These are phyloP conservation scores for Atherinomorus stipes DNA, from an alignment of 2,113 vertebrate species.

Conservation along the genomic window DNA sequence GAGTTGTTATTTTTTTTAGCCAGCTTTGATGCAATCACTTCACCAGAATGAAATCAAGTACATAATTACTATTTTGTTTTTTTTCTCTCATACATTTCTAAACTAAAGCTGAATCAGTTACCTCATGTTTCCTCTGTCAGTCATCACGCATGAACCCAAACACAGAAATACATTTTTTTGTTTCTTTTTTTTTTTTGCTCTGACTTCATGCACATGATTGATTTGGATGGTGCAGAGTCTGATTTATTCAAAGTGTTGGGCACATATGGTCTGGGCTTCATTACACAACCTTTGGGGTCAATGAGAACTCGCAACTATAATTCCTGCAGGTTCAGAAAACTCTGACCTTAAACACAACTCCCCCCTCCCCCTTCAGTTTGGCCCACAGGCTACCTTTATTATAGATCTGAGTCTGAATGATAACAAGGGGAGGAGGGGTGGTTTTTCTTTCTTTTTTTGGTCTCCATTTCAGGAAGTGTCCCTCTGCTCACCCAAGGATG, in stretches of 20 bases:
- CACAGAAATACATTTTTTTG: no score
- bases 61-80: not conserved
- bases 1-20: not conserved
- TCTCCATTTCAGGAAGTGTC: conserved; percentile 46
- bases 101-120: not conserved
- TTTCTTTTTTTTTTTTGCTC: conserved; percentile 14
- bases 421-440: conserved; percentile 35
- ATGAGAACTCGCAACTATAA: conserved; percentile 57
- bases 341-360: conserved; percentile 35
- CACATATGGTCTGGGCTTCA: conserved; percentile 68
- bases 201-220: conserved; percentile 35
- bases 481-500: conserved; percentile 52
- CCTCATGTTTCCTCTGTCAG: not conserved
- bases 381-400: conserved; percentile 44
- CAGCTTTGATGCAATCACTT: not conserved
- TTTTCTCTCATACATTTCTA: not conserved
- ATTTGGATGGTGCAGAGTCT: conserved; percentile 38
- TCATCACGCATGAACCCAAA: not conserved
- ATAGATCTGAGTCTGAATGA: conserved; percentile 40
- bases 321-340: conserved; percentile 59
- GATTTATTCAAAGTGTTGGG: conserved; percentile 38
- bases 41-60: not conserved
- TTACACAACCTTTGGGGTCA: conserved; percentile 52
- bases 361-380: conserved; percentile 44
- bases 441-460: not conserved